phyloP scores from a whole-genome alignment of 1,140 invertebrate genomes.

The Mercenaria mercenaria region DNA sequence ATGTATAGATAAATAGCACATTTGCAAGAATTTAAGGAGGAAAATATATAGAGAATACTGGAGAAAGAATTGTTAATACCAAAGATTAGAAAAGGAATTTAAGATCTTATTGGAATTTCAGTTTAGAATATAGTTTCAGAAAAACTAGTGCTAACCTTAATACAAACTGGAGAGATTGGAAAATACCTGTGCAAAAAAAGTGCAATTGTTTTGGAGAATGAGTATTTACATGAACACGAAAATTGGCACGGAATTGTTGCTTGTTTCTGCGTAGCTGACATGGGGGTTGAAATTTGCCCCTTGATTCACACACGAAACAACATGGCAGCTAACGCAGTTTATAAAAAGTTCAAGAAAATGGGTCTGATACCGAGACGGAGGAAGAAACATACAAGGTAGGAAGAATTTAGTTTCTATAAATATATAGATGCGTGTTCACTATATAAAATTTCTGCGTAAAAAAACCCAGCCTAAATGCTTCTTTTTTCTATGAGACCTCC shows the following conservation, averaged over 20 bases:
- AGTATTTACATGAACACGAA: constrained; percentile 43
- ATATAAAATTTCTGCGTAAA: background rate
- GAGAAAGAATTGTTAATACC: background rate
- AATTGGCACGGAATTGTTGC: constrained; percentile 49
- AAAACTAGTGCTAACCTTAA: too few relatives aligned
- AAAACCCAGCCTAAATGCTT: background rate
- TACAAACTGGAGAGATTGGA: background rate
- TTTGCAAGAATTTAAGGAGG: background rate
- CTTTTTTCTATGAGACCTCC: background rate
- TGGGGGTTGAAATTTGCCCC: constrained; percentile 55
- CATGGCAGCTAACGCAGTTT: constrained; percentile 67
- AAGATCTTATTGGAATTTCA: background rate
- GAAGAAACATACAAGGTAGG: constrained; percentile 58
- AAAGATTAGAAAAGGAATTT: background rate
- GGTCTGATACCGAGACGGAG: constrained; percentile 56
- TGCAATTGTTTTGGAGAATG: constrained; percentile 56
- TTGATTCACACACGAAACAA: constrained; percentile 22
- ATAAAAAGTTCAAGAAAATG: constrained; percentile 66
- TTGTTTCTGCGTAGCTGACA: constrained; percentile 40
- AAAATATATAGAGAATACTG: background rate
- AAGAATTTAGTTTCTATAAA: background rate
- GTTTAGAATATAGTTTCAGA: too few relatives aligned
- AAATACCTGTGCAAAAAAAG: constrained; percentile 48
- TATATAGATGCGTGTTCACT: too few relatives aligned
- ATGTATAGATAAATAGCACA: background rate